These are phyloP conservation scores for Phocides pigmalion DNA, from an alignment of 1,140 invertebrate species.

Conservation along the genomic window DNA sequence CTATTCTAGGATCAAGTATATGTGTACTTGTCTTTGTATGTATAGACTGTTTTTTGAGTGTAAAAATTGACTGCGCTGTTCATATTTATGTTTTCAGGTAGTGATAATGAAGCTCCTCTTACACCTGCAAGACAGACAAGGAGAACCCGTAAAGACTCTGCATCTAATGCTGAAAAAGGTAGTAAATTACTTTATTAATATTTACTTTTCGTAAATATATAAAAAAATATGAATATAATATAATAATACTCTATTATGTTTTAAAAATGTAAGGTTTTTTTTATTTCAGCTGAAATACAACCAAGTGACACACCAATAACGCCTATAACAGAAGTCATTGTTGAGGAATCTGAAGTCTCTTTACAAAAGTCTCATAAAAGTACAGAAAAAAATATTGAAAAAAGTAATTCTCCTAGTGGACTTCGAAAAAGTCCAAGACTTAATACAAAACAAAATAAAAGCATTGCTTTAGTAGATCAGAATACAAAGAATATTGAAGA, in stretches of 20 bases:
- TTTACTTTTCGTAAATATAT: no score
- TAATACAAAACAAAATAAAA: conserved; percentile 31
- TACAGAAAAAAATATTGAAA: conserved; percentile 38
- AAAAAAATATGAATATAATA: no score
- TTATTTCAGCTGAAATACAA: conserved; percentile 48
- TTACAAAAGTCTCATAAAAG: conserved; percentile 37
- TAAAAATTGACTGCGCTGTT: no score
- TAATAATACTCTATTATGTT: conserved; percentile 16
- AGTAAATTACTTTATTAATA: background rate
- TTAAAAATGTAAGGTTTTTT: no score
- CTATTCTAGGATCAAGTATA: no score
- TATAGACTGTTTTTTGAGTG: no score
- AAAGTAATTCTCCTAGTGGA: conserved; percentile 18
- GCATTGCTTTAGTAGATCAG: background rate
- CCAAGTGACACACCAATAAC: conserved; percentile 35
- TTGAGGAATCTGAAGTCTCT: conserved; percentile 58
- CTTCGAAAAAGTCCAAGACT: conserved; percentile 53
- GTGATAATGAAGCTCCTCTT: conserved; percentile 61
- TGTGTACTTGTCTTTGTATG: no score
- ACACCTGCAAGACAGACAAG: conserved; percentile 63
- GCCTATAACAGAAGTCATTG: conserved; percentile 51
- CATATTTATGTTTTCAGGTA: conserved; percentile 53
- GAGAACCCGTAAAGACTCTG: conserved; percentile 68
- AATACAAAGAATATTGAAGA: conserved; percentile 9
- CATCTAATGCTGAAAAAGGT: conserved; percentile 70